Evolutionary conservation across 1,140 invertebrate species (phyloP).

Genomic region (Rhizoglyphus robini): DNA sequence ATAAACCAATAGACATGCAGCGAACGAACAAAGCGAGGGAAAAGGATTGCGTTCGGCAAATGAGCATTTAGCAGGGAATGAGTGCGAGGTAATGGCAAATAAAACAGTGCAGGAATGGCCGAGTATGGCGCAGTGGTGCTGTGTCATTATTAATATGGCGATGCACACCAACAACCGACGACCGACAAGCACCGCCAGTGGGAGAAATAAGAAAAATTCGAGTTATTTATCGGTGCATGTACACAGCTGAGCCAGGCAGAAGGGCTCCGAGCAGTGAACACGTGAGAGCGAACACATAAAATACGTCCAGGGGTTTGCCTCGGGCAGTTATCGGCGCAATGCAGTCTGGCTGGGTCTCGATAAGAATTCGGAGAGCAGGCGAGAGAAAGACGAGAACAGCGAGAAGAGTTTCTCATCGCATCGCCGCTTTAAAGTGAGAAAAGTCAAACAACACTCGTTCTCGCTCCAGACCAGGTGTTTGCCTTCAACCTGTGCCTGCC

Average conservation of each 20-base stretch:
- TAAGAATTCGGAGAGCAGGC: too few relatives aligned
- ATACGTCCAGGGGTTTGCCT: slow-evolving; percentile 7
- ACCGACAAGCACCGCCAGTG: too few relatives aligned
- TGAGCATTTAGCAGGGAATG: too few relatives aligned
- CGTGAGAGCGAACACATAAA: slow-evolving; percentile 11
- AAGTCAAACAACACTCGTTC: slow-evolving; percentile 5
- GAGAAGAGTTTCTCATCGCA: background rate
- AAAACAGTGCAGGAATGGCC: too few relatives aligned
- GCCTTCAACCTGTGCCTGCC: background rate
- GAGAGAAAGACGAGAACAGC: too few relatives aligned
- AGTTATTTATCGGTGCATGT: slow-evolving; percentile 10
- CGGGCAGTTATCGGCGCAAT: slow-evolving; percentile 14
- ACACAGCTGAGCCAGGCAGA: background rate
- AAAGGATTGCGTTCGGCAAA: too few relatives aligned
- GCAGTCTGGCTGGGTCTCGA: slow-evolving; percentile 12
- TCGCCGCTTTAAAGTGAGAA: slow-evolving; percentile 7
- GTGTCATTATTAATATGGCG: too few relatives aligned
- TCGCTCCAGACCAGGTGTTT: background rate
- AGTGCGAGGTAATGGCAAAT: too few relatives aligned
- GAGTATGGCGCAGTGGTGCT: too few relatives aligned
- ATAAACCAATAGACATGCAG: too few relatives aligned
- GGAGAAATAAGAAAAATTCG: slow-evolving; percentile 11
- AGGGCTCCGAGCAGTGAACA: slow-evolving; percentile 5
- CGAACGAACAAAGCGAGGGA: too few relatives aligned
- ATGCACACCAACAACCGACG: too few relatives aligned